Base-by-base conservation (phyloP, 2,113 vertebrate genomes). In the Crotalus helleri region DNA sequence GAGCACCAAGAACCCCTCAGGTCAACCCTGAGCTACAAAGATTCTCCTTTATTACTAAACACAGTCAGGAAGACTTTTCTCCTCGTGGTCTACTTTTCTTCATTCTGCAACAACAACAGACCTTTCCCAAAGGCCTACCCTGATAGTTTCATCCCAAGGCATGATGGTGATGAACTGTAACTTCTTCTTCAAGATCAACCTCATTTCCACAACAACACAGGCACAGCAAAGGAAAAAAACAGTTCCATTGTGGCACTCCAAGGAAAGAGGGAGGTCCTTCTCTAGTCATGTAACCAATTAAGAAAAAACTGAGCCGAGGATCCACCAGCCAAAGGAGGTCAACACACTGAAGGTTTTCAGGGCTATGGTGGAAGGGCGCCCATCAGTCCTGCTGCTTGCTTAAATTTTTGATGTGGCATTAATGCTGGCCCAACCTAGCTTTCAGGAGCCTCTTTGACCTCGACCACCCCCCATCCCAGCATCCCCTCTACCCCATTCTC, bases 361-460 rank as follows among this genome's bases (percentile, higher is more conserved):
- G 97, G 95, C 97, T 96, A 98, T 98, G 97, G 58, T 97, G 97
- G 95, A 96, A 96, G 96, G 8, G 94, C 96, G 93, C 96, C 96
- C 96, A 92, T 93, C 88, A 96, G 96, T 94, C 95, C 92, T 90
- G 96, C 94, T 94, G 95, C 88, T 91, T 94, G 96, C 96, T 97
- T 97, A 96, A 98, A 98, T 98, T 98, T 98, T 97, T 98, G 97
- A 98, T 98, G 97, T 91, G 96, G 97, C 98, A 98, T 98, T 46
- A 97, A 98, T 97, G 97, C 96, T 81, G 69, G 69, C 94, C 92
- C 93, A 26, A 90, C 96, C 96, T 96, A 97, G 97, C 95, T 97
- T 97, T 96, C 95, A 98, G 96, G 97, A 97, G 94, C 96, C 86
- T 90, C 90, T 94, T 96, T 93, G 96, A 96, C 90, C 94, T 90